phyloP scores from a whole-genome alignment of 2,888 invertebrate genomes.

The Eupithecia inturbata region DNA sequence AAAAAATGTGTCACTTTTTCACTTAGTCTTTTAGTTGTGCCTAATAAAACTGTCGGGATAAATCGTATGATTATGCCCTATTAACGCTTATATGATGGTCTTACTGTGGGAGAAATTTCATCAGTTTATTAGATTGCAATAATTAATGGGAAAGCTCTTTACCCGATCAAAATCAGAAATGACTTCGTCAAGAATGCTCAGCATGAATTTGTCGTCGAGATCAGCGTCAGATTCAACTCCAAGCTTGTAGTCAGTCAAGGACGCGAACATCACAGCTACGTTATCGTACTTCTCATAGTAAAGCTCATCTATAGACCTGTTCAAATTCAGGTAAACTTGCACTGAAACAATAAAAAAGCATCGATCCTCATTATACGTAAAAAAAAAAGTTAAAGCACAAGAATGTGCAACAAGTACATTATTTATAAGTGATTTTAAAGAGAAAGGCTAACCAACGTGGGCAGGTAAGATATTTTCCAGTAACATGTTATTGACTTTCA shows the following conservation, averaged over 20 bases:
- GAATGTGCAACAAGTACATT: neutral
- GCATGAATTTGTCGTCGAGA: conserved; percentile 85
- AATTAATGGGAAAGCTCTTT: conserved; percentile 33
- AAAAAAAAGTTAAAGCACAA: neutral
- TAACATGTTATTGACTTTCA: conserved; percentile 94
- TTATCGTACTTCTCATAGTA: conserved; percentile 95
- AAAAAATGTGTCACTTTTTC: neutral
- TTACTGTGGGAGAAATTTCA: neutral
- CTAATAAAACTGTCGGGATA: neutral
- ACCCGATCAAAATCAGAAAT: conserved; percentile 97
- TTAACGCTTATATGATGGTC: too few species aligned
- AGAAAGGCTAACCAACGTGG: conserved; percentile 90
- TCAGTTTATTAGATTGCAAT: neutral
- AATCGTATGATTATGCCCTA: neutral
- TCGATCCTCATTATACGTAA: neutral
- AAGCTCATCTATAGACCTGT: conserved; percentile 88
- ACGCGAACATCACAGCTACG: conserved; percentile 98
- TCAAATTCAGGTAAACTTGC: conserved; percentile 89
- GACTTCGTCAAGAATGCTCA: conserved; percentile 93
- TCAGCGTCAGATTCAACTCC: conserved; percentile 87
- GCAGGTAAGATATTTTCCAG: conserved; percentile 96
- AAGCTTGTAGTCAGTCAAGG: conserved; percentile 92
- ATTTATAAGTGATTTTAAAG: neutral
- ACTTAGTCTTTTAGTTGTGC: neutral
- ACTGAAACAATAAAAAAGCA: conserved; percentile 80